These are phyloP conservation scores for Apodemus speciosus DNA, from an alignment of 2,113 vertebrate genomes.

Conservation along the genomic window DNA sequence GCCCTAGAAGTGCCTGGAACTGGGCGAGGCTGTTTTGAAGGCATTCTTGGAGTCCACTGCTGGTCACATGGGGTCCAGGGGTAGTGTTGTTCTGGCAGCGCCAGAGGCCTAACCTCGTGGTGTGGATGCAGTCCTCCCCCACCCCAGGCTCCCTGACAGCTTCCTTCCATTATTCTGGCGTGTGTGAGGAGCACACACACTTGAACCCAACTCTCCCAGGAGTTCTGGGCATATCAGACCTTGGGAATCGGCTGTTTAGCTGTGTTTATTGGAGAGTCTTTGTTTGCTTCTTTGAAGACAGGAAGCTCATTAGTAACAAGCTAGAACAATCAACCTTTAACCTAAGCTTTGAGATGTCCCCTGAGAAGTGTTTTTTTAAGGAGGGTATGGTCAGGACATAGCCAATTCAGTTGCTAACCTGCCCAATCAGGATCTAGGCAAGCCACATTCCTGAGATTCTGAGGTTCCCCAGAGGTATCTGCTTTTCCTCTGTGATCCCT, in stretches of 20 bases:
- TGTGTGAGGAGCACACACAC: neutral
- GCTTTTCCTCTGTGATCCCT: neutral
- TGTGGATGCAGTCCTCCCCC: neutral
- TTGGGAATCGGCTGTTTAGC: neutral
- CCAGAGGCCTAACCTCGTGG: constrained; percentile 3
- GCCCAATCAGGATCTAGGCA: neutral
- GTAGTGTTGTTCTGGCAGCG: neutral
- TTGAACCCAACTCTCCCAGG: neutral
- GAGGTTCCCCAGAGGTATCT: neutral
- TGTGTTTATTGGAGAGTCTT: constrained; percentile 60
- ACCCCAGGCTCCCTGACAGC: neutral
- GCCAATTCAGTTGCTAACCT: neutral
- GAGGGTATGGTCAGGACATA: neutral
- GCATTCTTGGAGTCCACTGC: neutral
- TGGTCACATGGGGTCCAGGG: neutral
- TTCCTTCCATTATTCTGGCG: constrained; percentile 42
- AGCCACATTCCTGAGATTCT: neutral
- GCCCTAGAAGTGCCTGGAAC: neutral
- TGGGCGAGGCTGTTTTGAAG: constrained; percentile 56
- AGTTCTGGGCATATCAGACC: neutral
- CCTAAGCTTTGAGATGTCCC: constrained; percentile 14
- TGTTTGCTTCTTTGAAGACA: constrained; percentile 66
- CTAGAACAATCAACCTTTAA: constrained; percentile 23
- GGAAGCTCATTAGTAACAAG: constrained; percentile 62
- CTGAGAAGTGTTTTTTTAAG: constrained; percentile 1